Conservation (phyloP, 2,113 vertebrate genomes). For the Semnornis frantzii region DNA sequence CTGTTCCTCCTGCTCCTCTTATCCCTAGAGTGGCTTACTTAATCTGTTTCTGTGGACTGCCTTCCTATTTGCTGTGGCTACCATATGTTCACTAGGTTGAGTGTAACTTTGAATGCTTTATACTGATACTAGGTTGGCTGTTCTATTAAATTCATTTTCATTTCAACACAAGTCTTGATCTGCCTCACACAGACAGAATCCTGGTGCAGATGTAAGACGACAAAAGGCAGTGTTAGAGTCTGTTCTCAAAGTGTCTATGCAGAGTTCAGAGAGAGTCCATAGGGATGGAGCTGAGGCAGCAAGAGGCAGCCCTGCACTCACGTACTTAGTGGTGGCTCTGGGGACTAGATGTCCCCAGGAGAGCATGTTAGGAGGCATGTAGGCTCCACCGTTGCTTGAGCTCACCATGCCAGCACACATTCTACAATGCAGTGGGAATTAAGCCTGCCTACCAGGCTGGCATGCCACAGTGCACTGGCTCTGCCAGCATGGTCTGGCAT, state of each 20-base stretch:
- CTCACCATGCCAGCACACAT: background rate
- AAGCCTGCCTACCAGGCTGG: background rate
- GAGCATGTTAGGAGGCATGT: background rate
- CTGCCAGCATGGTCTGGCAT: background rate
- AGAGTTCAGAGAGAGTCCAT: background rate
- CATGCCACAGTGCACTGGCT: fast-evolving
- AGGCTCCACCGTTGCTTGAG: background rate
- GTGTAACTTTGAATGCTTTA: background rate
- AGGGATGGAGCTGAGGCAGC: background rate
- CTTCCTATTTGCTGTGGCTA: background rate
- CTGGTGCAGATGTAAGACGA: background rate
- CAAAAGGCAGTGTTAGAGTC: background rate
- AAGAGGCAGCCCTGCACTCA: background rate
- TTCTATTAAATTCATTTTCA: background rate
- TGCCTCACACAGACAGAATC: background rate
- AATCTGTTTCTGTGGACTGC: background rate
- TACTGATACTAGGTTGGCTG: background rate
- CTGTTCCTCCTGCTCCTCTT: background rate
- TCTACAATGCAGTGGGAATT: background rate
- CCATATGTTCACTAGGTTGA: background rate
- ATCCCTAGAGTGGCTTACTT: background rate
- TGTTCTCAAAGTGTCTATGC: background rate
- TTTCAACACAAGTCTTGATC: background rate
- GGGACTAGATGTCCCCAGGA: background rate
- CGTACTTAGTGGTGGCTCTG: fast-evolving